Evolutionary conservation across 2,797 vertebrate species (phyloP).

Genomic region (Oophaga sylvatica): DNA sequence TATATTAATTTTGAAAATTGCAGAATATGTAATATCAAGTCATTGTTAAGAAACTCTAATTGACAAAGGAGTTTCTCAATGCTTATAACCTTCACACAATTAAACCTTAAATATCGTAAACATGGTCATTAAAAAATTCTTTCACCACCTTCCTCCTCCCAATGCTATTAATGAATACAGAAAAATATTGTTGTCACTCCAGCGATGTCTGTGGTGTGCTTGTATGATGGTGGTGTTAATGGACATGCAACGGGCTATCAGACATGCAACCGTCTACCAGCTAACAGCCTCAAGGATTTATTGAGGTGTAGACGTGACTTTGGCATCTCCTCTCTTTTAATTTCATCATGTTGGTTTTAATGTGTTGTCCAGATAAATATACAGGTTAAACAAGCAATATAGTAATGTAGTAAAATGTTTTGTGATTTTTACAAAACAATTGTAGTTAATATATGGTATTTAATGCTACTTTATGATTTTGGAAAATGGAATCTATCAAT

Average conservation of each 20-base stretch:
- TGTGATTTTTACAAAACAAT: neutral
- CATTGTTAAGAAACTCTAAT: neutral
- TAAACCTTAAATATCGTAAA: neutral
- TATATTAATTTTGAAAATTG: neutral
- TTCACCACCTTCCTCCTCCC: neutral
- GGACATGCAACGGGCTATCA: slow-evolving; percentile 23
- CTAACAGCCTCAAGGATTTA: slow-evolving; percentile 9
- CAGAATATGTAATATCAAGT: neutral
- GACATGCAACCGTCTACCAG: slow-evolving; percentile 3
- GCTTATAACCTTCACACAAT: neutral
- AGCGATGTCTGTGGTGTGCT: neutral
- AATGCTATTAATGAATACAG: neutral
- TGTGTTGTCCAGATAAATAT: slow-evolving; percentile 2
- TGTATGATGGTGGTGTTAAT: slow-evolving; percentile 8
- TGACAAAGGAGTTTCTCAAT: neutral
- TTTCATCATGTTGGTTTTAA: neutral
- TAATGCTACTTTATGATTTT: neutral
- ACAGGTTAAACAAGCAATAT: slow-evolving; percentile 21
- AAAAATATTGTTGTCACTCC: neutral
- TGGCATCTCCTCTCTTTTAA: slow-evolving; percentile 6
- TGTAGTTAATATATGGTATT: neutral
- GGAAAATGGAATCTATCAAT: neutral
- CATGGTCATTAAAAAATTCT: neutral
- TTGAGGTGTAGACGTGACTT: slow-evolving; percentile 35
- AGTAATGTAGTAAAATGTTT: neutral